Percentiles rank a stretch among this genome's conserved stretches.
Conservation (phyloP, 2,797 vertebrate genomes). For the Pseudochirops cupreus region DNA sequence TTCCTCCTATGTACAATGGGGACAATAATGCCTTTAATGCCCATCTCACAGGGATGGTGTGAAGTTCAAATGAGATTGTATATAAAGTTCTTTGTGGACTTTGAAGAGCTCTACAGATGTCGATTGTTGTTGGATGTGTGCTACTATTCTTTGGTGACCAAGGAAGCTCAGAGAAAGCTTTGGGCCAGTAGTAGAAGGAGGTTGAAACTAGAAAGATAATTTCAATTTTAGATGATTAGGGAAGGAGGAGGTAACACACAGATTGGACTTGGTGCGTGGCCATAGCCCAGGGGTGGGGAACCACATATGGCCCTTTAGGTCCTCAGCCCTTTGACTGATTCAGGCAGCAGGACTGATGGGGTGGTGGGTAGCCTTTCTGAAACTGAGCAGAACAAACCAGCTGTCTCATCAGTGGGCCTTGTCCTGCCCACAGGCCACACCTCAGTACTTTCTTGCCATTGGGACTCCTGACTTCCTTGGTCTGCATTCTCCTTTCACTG, state of each 20-base stretch:
- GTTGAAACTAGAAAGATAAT: background rate
- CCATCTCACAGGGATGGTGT: background rate
- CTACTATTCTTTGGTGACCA: background rate
- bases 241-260: background rate
- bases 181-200: background rate
- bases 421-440: too few species aligned
- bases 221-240: background rate
- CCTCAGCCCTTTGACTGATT: too few species aligned
- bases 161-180: background rate
- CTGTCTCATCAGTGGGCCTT: too few species aligned
- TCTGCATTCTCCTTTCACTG: background rate
- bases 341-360: background rate
- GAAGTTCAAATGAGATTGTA: background rate
- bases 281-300: background rate
- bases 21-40: background rate
- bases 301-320: too few species aligned
- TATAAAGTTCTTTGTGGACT: background rate
- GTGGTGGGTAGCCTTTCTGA: background rate
- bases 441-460: background rate
- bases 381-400: background rate
- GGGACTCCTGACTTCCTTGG: background rate
- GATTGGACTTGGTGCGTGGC: background rate
- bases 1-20: background rate
- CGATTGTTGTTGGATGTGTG: background rate
- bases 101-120: background rate